These are phyloP conservation scores for Amphiprion clarkii DNA, from an alignment of 2,797 vertebrate genomes.

Conservation along the genomic window DNA sequence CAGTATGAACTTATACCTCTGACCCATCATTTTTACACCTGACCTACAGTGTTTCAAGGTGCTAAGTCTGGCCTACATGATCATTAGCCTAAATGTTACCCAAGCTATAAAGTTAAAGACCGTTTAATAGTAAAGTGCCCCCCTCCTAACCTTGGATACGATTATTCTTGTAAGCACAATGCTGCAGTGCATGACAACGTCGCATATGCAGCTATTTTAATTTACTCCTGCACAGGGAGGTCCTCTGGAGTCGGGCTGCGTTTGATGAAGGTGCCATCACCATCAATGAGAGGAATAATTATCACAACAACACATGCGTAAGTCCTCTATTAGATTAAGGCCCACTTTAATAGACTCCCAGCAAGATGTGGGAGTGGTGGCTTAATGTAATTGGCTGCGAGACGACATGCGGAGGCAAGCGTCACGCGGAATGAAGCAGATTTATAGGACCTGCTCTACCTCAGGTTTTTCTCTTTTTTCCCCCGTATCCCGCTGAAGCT, in stretches of 20 bases:
- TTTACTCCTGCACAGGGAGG: constrained; percentile 68
- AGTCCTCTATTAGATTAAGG: constrained; percentile 79
- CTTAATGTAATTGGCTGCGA: constrained; percentile 81
- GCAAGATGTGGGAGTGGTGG: constrained; percentile 68
- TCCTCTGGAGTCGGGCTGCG: constrained; percentile 52
- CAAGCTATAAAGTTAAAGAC: constrained; percentile 53
- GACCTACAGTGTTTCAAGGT: constrained; percentile 27
- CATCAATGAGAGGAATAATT: constrained; percentile 82
- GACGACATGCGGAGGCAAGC: constrained; percentile 59
- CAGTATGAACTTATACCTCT: not conserved
- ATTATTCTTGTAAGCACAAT: constrained; percentile 57
- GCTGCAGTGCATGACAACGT: constrained; percentile 48
- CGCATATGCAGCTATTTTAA: constrained; percentile 68
- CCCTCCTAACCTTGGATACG: constrained; percentile 49
- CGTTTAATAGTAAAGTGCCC: constrained; percentile 61
- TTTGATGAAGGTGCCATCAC: constrained; percentile 82
- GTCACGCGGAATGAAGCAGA: constrained; percentile 62
- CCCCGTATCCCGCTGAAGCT: constrained; percentile 51
- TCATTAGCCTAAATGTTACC: constrained; percentile 43
- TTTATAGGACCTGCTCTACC: constrained; percentile 57
- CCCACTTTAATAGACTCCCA: constrained; percentile 78
- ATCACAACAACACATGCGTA: constrained; percentile 79
- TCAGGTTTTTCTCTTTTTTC: constrained; percentile 4
- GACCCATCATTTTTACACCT: constrained; percentile 8
- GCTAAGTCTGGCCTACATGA: constrained; percentile 17